These are phyloP conservation scores for Cataglyphis hispanica DNA, from an alignment of 1,140 invertebrate species.

Conservation along the genomic window DNA sequence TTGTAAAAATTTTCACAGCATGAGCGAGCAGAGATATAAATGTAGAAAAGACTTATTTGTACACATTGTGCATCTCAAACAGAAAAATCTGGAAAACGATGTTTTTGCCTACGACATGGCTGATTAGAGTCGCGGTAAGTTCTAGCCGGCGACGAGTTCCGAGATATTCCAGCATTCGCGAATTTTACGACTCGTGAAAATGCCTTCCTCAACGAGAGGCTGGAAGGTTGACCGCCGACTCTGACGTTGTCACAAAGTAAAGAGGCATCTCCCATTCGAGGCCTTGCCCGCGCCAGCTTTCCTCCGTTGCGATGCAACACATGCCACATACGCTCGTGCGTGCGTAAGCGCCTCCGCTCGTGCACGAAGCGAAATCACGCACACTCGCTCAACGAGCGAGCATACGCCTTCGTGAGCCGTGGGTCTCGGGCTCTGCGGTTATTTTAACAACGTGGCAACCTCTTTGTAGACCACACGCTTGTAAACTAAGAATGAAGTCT, in stretches of 20 bases:
- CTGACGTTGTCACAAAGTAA: constrained; percentile 57
- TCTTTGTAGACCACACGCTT: constrained; percentile 87
- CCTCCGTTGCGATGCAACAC: constrained; percentile 15
- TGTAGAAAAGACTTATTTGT: neutral
- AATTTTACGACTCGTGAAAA: constrained; percentile 42
- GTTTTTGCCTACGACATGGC: neutral
- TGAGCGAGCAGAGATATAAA: neutral
- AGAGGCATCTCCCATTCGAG: constrained; percentile 52
- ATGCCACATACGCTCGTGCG: constrained; percentile 3
- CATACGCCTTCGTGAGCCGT: constrained; percentile 78
- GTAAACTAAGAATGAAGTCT: constrained; percentile 86
- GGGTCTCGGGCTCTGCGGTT: constrained; percentile 83
- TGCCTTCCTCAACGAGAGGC: constrained; percentile 8
- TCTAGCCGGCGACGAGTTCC: constrained; percentile 28
- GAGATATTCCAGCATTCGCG: neutral
- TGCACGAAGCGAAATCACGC: constrained; percentile 52
- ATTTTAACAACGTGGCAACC: constrained; percentile 87
- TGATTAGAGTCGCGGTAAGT: neutral
- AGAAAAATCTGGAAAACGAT: neutral
- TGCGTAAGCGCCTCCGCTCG: constrained; percentile 36
- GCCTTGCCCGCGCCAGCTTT: constrained; percentile 30
- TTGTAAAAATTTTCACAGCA: neutral
- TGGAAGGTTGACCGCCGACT: constrained; percentile 43
- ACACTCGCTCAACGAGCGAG: constrained; percentile 58
- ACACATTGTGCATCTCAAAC: neutral